Base-by-base conservation (phyloP, 2,113 vertebrate genomes). In the Poeciliopsis turrubarensis region DNA sequence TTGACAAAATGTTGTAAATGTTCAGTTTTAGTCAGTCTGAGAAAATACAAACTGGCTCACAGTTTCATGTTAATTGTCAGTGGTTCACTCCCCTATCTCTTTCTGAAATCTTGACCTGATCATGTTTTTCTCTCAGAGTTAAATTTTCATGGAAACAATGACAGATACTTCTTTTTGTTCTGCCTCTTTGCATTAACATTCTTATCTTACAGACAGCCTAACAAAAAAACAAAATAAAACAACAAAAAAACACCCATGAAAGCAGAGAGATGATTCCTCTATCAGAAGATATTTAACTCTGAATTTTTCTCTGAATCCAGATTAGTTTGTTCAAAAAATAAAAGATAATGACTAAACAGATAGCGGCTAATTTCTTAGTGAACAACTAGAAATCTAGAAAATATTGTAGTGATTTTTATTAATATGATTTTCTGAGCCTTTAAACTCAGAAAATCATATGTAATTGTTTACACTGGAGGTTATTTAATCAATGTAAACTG, bases 71-170 rank as follows among this genome's bases (percentile, higher is more conserved):
- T 34, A 34, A 34, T 34, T 37, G 51, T 25, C 27, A 60, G 11
- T 47, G 37, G 30, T 79, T 64, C 10, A 30, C 9, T 11, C 27
- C 30, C 34, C 27, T 37, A 39, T 63, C 19, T 65, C 44, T 68
- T 65, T 65, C 3, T 10, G 41, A 65, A 80, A 68, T 71, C 72
- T 73, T 47, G 67, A 75, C 32, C 22, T 17, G 27, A 19, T 31
- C 25, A 2, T 66, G 54, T 72, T 86, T 57, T 39, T n/a, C 70
- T 22, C 15, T 68, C 0, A 1, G 47, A 62, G 31, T 30, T 78
- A 0, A 1, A 22, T 31, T 68, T 63, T 69, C 72, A 66, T 12
- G 44, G 68, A 57, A 63, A 22, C 19, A 14, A 29, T 13, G 67
- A 65, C 15, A 61, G 30, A 63, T 66, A 30, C 4, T 27, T 44